Evolutionary conservation across 2,888 invertebrate genomes (phyloP).

Genomic region (Drosophila mercatorum): DNA sequence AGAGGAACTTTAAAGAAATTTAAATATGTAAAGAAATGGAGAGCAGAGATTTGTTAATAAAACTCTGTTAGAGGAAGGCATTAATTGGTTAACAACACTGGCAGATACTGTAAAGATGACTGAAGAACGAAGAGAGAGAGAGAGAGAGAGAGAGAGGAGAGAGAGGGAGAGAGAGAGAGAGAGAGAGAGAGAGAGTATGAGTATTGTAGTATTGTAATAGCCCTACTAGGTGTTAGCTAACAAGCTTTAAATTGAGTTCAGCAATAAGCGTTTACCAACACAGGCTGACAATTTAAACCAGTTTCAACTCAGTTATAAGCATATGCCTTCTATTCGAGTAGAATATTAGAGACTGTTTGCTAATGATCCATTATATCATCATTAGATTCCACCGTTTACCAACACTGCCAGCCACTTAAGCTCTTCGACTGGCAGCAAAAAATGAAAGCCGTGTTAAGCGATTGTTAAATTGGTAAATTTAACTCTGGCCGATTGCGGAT

Average conservation of each 20-base stretch:
- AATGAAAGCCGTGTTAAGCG: background rate
- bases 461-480: background rate
- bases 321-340: background rate
- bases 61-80: background rate
- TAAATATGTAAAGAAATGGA: no score
- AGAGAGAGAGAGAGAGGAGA: background rate
- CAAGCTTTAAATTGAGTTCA: no score
- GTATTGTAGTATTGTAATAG: background rate
- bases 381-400: constrained; percentile 17
- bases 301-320: background rate
- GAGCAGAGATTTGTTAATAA: background rate
- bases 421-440: background rate
- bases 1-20: background rate
- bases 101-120: no score
- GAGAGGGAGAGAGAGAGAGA: background rate
- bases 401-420: constrained; percentile 1
- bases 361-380: background rate
- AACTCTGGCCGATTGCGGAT: constrained; percentile 1
- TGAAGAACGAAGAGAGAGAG: background rate
- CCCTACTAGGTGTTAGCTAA: no score
- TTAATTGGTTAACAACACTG: no score
- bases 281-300: no score
- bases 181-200: background rate
- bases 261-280: constrained; percentile 1
- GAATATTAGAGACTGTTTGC: no score